Evolutionary conservation across 1,140 invertebrate species (phyloP), one percentile per base, ranked within the genome.

Genomic region (Drosophila kurseongensis): DNA sequence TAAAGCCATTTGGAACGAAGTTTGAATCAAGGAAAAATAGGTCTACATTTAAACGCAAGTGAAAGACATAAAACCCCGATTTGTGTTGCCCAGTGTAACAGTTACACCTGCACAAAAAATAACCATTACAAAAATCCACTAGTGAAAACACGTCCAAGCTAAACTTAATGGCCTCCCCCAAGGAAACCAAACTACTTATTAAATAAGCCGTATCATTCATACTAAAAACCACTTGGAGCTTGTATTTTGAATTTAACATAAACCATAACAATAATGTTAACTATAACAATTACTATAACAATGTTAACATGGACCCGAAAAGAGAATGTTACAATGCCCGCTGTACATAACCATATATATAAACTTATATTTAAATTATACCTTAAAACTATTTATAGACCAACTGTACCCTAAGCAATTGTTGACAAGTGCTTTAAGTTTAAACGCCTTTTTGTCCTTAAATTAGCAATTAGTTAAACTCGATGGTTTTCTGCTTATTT

Each of bases 161-260:
- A 67, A 83, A 78, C 56, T 69, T 63, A 61, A 60, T 77, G 63
- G 76, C 62, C 50, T 75, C 35, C 55, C 71, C 73, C 48, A 62
- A 62, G 69, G 47, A 65, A 54, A 57, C 48, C 59, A 58, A 56
- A 62, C 55, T 54, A 75, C 32, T 67, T 75, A 68, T 76, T 67
- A 56, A 52, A 78, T 67, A 75, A 68, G 61, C 62, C 40, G 51
- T 71, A 85, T 82, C 62, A 88, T 56, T 78, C 50, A 74, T 50
- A 63, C 55, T 56, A 62, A 69, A 23, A 82, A 88, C 65, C 44
- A 62, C 51, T 88, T 82, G 67, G 83, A 86, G 82, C 82, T 86
- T 86, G 83, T 79, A 86, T 88, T 86, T 71, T 88, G 83, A 86
- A 86, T 82, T 88, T 88, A 88, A 83, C 62, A 63, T 23, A 78